Percentiles rank a stretch among this genome's conserved stretches.
phyloP scores from a whole-genome alignment of 2,888 invertebrate species.

The Drosophila kanekoi region DNA sequence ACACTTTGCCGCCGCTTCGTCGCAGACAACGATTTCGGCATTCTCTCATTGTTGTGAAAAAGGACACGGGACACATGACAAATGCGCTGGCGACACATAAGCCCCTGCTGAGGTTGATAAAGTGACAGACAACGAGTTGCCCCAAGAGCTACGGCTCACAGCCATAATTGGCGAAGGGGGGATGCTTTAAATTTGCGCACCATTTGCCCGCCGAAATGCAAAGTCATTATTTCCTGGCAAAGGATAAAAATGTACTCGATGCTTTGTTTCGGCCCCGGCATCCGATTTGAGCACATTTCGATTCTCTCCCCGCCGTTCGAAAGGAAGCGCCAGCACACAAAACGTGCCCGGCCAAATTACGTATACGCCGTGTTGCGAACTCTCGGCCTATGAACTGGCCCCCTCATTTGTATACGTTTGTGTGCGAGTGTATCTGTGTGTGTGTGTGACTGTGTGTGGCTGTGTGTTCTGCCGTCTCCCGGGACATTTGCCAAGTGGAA shows the following conservation, averaged over 20 bases:
- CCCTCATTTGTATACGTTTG: too few relatives aligned
- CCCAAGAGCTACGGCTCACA: slow-evolving; percentile 4
- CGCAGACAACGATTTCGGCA: slow-evolving; percentile 14
- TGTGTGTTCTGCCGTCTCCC: slow-evolving; percentile 5
- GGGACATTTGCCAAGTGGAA: slow-evolving; percentile 66
- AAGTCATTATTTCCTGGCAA: slow-evolving; percentile 68
- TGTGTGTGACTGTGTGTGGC: slow-evolving; percentile 10
- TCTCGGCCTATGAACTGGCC: slow-evolving; percentile 27
- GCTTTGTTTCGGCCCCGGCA: slow-evolving; percentile 37
- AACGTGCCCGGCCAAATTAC: slow-evolving; percentile 45
- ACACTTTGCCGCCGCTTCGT: not conserved
- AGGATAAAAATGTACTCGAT: slow-evolving; percentile 55
- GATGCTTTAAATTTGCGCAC: slow-evolving; percentile 57
- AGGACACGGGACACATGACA: slow-evolving; percentile 31
- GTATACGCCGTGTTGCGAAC: slow-evolving; percentile 59
- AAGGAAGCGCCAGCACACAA: slow-evolving; percentile 7
- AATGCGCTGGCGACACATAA: slow-evolving; percentile 61
- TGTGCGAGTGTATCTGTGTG: slow-evolving; percentile 6
- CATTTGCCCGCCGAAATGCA: slow-evolving; percentile 70
- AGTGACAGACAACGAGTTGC: slow-evolving; percentile 66
- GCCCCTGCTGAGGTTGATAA: slow-evolving; percentile 69
- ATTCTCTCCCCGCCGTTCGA: slow-evolving; percentile 20
- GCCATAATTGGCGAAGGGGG: slow-evolving; percentile 37
- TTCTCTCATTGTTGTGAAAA: slow-evolving; percentile 8
- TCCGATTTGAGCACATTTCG: slow-evolving; percentile 36